These are phyloP conservation scores for Ctenopoma kingsleyae DNA, from an alignment of 2,797 vertebrate species.

Conservation along the genomic window DNA sequence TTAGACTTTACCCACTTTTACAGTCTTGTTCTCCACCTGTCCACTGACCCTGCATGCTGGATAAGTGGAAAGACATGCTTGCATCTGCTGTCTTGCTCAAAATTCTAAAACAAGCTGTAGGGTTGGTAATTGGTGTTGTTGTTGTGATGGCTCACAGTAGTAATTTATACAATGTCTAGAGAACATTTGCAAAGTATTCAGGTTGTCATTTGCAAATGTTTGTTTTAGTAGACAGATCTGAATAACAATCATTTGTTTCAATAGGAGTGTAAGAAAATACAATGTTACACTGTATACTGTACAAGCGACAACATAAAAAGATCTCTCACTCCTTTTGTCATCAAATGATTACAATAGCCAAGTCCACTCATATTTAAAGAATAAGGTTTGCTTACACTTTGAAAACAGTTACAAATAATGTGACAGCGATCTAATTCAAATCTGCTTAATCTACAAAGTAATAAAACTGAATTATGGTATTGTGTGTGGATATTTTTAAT, in stretches of 20 bases:
- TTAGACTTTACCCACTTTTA: too few relatives aligned
- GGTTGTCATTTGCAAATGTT: neutral
- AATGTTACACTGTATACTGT: slow-evolving; percentile 1
- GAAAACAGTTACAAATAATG: neutral
- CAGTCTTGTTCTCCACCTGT: neutral
- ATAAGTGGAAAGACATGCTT: slow-evolving; percentile 3
- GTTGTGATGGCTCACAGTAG: slow-evolving; percentile 15
- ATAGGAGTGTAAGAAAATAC: neutral
- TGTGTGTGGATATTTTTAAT: neutral
- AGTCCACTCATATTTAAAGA: neutral
- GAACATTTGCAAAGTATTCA: slow-evolving; percentile 12
- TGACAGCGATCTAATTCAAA: neutral
- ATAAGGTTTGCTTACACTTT: neutral
- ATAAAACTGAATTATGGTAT: neutral
- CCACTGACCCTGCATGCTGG: neutral
- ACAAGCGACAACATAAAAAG: neutral
- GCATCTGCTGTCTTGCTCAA: slow-evolving; percentile 2
- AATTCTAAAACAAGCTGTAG: slow-evolving; percentile 23
- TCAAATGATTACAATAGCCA: neutral
- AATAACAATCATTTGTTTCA: slow-evolving; percentile 10
- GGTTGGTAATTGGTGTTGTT: slow-evolving; percentile 25
- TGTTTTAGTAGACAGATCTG: slow-evolving; percentile 7
- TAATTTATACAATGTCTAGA: slow-evolving; percentile 15
- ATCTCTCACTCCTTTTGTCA: slow-evolving; percentile 11
- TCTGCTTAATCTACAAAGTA: neutral